These are phyloP conservation scores for Drosophila neonasuta DNA, from an alignment of 2,888 invertebrate genomes.

Conservation along the genomic window DNA sequence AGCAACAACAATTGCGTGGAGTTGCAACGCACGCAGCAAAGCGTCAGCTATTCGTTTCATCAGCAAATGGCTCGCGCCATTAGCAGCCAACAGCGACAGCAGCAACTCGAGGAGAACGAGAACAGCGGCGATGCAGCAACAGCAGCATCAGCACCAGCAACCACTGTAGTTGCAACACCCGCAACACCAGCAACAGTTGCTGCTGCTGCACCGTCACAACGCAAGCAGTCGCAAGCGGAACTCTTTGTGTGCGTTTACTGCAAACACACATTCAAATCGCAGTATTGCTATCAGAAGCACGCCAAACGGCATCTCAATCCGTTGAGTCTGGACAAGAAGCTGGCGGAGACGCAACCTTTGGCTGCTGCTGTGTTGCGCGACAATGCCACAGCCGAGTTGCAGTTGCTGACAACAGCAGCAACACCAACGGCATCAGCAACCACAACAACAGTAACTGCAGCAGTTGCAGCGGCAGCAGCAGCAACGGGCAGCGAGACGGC, in stretches of 20 bases:
- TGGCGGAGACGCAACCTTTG: conserved; percentile 20
- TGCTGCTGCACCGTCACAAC: conserved; percentile 32
- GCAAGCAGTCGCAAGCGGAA: conserved; percentile 70
- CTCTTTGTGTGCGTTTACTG: conserved; percentile 89
- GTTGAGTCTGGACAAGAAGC: conserved; percentile 82
- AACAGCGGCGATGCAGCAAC: conserved; percentile 61
- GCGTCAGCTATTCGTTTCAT: conserved; percentile 81
- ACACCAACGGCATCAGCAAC: conserved; percentile 10
- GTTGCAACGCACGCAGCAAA: conserved; percentile 79
- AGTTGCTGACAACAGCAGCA: conserved; percentile 6
- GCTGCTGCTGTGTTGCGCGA: no score
- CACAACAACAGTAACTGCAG: background rate
- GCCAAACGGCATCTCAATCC: conserved; percentile 87
- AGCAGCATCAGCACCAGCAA: conserved; percentile 36
- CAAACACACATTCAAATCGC: conserved; percentile 91
- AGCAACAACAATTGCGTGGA: conserved; percentile 1
- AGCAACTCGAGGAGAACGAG: conserved; percentile 64
- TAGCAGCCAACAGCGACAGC: conserved; percentile 79
- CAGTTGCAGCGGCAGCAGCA: conserved; percentile 3
- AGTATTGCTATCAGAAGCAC: conserved; percentile 93
- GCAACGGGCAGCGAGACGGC: conserved; percentile 6
- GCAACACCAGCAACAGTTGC: conserved; percentile 34
- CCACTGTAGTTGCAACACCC: conserved; percentile 20
- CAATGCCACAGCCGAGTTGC: conserved; percentile 8
- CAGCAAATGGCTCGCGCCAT: conserved; percentile 82